Percentiles rank a stretch among this genome's conserved stretches.
phyloP scores from a whole-genome alignment of 2,888 invertebrate species.

The Gastrophysa polygoni region DNA sequence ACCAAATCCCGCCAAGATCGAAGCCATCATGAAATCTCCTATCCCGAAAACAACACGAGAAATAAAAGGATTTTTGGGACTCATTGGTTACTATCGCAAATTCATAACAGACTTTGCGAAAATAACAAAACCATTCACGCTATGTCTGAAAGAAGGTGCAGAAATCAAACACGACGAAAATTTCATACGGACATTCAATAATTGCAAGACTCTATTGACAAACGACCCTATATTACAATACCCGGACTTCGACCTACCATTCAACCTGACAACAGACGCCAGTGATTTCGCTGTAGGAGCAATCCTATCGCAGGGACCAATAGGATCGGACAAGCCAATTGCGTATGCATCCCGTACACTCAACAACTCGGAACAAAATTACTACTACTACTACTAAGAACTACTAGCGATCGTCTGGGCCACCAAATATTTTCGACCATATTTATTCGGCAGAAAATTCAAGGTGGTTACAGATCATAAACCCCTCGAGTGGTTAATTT shows the following conservation, averaged over 20 bases:
- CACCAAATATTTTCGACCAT: no score
- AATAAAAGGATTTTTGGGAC: conserved; percentile 35
- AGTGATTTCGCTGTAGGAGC: conserved; percentile 43
- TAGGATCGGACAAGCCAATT: conserved; percentile 46
- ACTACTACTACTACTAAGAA: no score
- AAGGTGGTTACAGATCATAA: no score
- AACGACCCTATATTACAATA: conserved; percentile 28
- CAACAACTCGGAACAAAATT: no score
- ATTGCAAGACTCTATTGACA: conserved; percentile 16
- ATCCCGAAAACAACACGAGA: conserved; percentile 34
- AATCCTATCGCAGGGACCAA: conserved; percentile 45
- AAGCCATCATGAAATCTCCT: conserved; percentile 31
- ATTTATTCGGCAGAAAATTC: no score
- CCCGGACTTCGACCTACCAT: no score
- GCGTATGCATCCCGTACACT: conserved; percentile 45
- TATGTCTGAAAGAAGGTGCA: conserved; percentile 27
- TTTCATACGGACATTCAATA: conserved; percentile 1
- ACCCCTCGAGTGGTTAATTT: no score
- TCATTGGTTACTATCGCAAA: conserved; percentile 33
- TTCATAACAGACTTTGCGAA: conserved; percentile 34
- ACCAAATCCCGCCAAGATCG: conserved; percentile 34
- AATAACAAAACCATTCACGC: conserved; percentile 32
- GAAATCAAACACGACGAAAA: conserved; percentile 23
- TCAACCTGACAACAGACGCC: conserved; percentile 46
- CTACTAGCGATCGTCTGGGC: no score